phyloP scores from a whole-genome alignment of 2,797 vertebrate species.

The Cyprinodon diabolis region DNA sequence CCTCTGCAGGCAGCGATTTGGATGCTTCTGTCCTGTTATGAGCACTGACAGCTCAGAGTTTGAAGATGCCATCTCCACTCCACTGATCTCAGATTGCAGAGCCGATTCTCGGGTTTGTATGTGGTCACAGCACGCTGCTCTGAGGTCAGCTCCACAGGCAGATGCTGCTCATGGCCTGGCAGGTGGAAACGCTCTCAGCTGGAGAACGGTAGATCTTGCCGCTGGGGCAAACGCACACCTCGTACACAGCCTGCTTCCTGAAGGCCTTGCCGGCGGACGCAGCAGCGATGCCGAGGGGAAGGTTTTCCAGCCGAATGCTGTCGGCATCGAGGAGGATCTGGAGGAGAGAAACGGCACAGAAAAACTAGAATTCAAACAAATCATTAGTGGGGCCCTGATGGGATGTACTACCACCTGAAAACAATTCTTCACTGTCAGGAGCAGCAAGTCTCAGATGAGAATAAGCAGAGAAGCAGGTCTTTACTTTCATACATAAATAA shows the following conservation, averaged over 20 bases:
- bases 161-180: constrained; percentile 91
- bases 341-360: constrained; percentile 20
- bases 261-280: constrained; percentile 47
- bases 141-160: constrained; percentile 87
- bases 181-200: constrained; percentile 88
- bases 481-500: constrained; percentile 11
- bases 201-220: constrained; percentile 91
- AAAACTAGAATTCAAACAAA: constrained; percentile 44
- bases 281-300: constrained; percentile 85
- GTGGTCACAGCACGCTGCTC: constrained; percentile 6
- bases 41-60: constrained; percentile 15
- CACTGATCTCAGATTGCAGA: constrained; percentile 14
- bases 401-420: constrained; percentile 31
- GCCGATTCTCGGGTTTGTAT: constrained; percentile 18
- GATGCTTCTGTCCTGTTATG: constrained; percentile 14
- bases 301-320: constrained; percentile 86
- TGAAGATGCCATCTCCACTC: constrained; percentile 6
- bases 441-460: constrained; percentile 24
- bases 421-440: constrained; percentile 43
- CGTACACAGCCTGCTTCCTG: constrained; percentile 84
- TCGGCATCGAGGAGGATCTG: constrained; percentile 90
- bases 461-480: constrained; percentile 9
- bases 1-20: neutral
- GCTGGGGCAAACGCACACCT: constrained; percentile 92
- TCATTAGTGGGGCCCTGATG: constrained; percentile 31